Evolutionary conservation across 2,797 vertebrate species (phyloP), one percentile per base, ranked within the genome.

Genomic region (Propithecus perrieri): DNA sequence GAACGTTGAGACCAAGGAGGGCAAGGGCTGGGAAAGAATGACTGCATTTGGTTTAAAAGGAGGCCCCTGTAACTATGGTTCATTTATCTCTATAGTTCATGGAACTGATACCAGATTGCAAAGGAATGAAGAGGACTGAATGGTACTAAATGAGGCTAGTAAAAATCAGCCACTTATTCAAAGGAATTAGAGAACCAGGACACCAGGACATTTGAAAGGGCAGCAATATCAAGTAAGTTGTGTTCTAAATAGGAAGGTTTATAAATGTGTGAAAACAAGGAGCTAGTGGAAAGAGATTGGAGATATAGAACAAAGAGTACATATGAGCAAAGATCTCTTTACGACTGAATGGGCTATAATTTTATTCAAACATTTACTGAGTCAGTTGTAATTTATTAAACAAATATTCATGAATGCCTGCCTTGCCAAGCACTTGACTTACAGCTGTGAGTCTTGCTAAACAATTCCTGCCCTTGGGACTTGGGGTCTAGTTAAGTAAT

Each of bases 181-280:
- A 69, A 95, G 69, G 48, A 79, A 81, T 46, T n/a, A 67, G 86
- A 97, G 83, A 96, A 89, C 20, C 10, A 48, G 75, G 69, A 48
- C 55, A 17, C 20, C 10, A 48, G 75, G 69, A 48, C 55, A 13
- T 65, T 92, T 78, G 28, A 89, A 95, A 95, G 84, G 79, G 11
- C 63, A 55, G 61, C 35, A 26, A 24, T 76, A 71, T 86, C 53
- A 71, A 85, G 61, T 24, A 18, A 91, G 48, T 17, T 92, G 65
- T 84, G 55, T 85, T 85, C 88, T 84, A n/a, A 79, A 81, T 65
- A 57, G 80, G 79, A 24, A 96, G 55, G 61, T 33, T 83, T 61
- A 20, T 74, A 61, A 81, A 46, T 48, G 67, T 71, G 30, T 96
- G 78, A 17, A 80, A 90, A 84, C 18, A 55, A 89, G 79, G 33